These are phyloP conservation scores for Tragopan temminckii DNA, from an alignment of 2,797 vertebrate genomes.

Conservation along the genomic window DNA sequence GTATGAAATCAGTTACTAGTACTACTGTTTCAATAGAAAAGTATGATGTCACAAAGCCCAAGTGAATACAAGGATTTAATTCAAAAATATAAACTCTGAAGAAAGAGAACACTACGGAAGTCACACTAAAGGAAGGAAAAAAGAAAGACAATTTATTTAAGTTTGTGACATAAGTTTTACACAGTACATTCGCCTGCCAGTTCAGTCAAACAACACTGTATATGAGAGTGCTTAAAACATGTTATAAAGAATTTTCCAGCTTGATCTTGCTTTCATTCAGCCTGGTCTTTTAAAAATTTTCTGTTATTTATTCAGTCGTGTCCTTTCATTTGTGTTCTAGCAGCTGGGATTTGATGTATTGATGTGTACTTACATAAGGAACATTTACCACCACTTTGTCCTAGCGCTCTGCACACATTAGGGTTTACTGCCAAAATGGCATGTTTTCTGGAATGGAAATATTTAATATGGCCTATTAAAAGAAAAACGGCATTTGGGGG, in stretches of 20 bases:
- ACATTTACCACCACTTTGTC: neutral
- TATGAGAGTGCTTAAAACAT: neutral
- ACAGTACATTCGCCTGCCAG: neutral
- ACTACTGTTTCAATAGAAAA: neutral
- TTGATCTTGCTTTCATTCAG: neutral
- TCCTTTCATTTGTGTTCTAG: neutral
- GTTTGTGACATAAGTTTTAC: neutral
- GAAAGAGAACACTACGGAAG: neutral
- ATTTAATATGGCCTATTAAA: neutral
- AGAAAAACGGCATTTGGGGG: neutral
- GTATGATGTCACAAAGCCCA: neutral
- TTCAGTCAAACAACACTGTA: neutral
- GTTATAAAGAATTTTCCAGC: neutral
- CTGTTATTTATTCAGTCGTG: neutral
- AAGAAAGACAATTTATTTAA: neutral
- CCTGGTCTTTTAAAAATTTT: neutral
- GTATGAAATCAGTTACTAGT: neutral
- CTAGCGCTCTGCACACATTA: neutral
- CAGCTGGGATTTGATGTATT: neutral
- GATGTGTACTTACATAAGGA: neutral
- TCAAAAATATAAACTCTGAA: neutral
- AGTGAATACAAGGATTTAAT: neutral
- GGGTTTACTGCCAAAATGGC: neutral
- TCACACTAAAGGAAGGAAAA: neutral
- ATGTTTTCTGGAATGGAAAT: neutral